Evolutionary conservation across 2,113 vertebrate genomes (phyloP).

Genomic region (Ramphastos sulfuratus): DNA sequence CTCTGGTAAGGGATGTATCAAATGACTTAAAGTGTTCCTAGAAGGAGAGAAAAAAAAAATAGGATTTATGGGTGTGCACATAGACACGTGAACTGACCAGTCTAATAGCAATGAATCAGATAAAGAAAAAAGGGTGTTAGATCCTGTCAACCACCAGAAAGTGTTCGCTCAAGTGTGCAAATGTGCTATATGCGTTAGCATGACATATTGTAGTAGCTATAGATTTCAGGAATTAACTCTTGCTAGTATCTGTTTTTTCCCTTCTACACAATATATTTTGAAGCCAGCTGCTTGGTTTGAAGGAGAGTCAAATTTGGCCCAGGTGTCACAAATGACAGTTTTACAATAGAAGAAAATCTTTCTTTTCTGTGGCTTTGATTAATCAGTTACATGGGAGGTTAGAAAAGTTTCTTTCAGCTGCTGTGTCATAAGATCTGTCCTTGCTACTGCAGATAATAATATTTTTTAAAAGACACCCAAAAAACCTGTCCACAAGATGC

Average conservation of each 20-base stretch:
- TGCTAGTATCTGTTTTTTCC: background rate
- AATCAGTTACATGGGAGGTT: background rate
- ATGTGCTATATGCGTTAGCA: constrained; percentile 5
- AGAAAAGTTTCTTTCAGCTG: background rate
- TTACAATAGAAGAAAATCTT: background rate
- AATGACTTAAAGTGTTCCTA: background rate
- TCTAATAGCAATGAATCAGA: constrained; percentile 25
- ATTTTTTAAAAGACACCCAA: background rate
- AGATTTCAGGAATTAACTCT: constrained; percentile 32
- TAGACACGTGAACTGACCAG: background rate
- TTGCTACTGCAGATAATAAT: background rate
- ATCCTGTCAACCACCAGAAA: constrained; percentile 52
- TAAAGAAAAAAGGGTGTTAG: constrained; percentile 26
- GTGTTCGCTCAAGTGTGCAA: constrained; percentile 46
- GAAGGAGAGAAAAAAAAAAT: background rate
- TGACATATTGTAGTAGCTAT: background rate
- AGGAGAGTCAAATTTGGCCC: background rate
- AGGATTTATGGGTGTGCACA: background rate
- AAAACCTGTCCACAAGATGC: background rate
- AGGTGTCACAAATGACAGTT: background rate
- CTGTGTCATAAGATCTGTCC: background rate
- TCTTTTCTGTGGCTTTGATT: background rate
- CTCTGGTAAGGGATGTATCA: background rate
- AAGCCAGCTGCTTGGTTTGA: background rate
- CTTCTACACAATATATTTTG: background rate